Evolutionary conservation across 2,797 vertebrate genomes (phyloP).

Genomic region (Premnoplex brunnescens): DNA sequence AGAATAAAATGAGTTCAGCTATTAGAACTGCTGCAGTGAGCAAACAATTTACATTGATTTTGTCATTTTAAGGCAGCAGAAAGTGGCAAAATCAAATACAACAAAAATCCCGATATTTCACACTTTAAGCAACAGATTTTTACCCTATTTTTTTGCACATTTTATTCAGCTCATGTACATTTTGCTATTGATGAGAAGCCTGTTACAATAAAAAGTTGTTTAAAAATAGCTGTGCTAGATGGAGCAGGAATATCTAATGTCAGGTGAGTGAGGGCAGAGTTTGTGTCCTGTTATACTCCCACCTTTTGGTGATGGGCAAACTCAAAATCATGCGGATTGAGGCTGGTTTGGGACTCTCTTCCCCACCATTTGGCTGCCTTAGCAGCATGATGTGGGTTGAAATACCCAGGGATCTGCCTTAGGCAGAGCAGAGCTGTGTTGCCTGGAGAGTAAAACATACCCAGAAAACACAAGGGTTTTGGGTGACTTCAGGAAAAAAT

Average conservation of each 20-base stretch:
- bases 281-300: neutral
- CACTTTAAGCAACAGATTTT: neutral
- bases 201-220: neutral
- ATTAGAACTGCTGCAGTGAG: neutral
- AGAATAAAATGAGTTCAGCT: neutral
- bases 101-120: neutral
- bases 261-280: neutral
- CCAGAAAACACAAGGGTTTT: neutral
- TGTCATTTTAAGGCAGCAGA: neutral
- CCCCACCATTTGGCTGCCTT: neutral
- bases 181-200: neutral
- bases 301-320: neutral
- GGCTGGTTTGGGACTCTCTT: neutral
- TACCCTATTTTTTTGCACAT: neutral
- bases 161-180: neutral
- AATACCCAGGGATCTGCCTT: neutral
- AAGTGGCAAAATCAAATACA: neutral
- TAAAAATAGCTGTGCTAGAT: neutral
- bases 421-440: neutral
- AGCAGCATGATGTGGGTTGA: too few species aligned
- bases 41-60: neutral
- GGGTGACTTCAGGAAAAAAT: neutral
- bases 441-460: neutral
- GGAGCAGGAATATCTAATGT: neutral
- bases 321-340: neutral